A percentile compares a stretch with the other conserved stretches of the same genome.
Conservation (phyloP, 2,797 vertebrate species). For the Acanthurus lineatus region DNA sequence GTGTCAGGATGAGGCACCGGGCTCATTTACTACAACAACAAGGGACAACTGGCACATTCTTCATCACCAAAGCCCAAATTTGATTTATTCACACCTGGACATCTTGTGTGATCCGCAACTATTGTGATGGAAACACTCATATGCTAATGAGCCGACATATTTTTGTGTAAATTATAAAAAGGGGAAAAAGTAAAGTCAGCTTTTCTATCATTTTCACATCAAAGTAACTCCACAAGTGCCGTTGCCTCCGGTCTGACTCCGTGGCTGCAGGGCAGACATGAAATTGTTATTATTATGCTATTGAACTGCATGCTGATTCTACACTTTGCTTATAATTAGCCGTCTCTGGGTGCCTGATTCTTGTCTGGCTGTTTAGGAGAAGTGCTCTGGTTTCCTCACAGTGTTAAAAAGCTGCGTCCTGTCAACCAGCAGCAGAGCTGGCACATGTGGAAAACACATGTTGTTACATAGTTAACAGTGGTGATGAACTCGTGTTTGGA, state of each 20-base stretch:
- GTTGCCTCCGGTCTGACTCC: constrained; percentile 80
- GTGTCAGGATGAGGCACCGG: constrained; percentile 67
- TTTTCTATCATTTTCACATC: constrained; percentile 85
- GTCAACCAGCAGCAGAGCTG: constrained; percentile 46
- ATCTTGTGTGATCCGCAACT: constrained; percentile 60
- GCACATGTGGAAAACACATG: constrained; percentile 69
- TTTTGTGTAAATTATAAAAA: constrained; percentile 75
- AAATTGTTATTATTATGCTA: constrained; percentile 87
- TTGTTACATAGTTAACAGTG: constrained; percentile 13
- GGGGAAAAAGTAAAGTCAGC: constrained; percentile 76
- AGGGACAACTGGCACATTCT: constrained; percentile 68
- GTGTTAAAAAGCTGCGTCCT: constrained; percentile 49
- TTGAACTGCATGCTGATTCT: constrained; percentile 82
- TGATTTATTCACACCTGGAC: constrained; percentile 64
- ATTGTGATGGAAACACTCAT: constrained; percentile 68
- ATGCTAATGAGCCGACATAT: constrained; percentile 80
- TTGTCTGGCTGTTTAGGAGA: constrained; percentile 55
- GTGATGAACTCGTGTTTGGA: constrained; percentile 28
- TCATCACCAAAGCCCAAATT: constrained; percentile 59
- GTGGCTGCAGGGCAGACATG: constrained; percentile 85
- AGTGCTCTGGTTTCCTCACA: constrained; percentile 44
- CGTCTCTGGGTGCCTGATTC: constrained; percentile 71
- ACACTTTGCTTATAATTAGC: constrained; percentile 83
- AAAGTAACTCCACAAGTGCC: constrained; percentile 82
- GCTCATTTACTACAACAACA: constrained; percentile 77